Evolutionary conservation across 2,113 vertebrate genomes (phyloP), one percentile per base, ranked within the genome.

Genomic region (Nothocercus julius): DNA sequence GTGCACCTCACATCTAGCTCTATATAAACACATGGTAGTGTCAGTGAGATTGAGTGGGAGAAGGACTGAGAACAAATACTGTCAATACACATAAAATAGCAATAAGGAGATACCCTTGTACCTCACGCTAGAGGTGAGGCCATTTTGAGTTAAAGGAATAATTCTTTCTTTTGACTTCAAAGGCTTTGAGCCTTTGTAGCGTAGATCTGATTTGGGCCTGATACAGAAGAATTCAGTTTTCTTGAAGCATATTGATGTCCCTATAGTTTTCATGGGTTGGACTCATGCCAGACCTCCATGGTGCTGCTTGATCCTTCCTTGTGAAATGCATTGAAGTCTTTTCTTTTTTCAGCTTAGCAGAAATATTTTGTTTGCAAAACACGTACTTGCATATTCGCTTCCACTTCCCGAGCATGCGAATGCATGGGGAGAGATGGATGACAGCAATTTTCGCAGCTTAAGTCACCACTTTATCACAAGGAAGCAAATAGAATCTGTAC

Each of bases 401-500:
- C 78, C 1, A 15, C 87, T 93, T 97, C 80, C 93, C 83, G 82
- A 89, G 96, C 73, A 80, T 83, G 64, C 44, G 88, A 81, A 85
- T 94, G 91, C 88, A 85, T 91, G 85, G 72, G 82, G 87, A 74
- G 97, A 98, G 98, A 98, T 98, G 98, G 97, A 98, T 98, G 97
- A 98, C 79, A 76, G 97, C 98, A 98, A 98, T 98, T 98, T 98
- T 96, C 85, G 7, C 97, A 91, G 96, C 96, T 95, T 92, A 94
- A 97, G 96, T 97, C 97, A 89, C 92, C 93, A 89, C 95, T 98
- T 97, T 96, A 95, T 98, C 97, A 98, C 42, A n/a, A 89, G 88
- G 95, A 96, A 98, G 95, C 92, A 97, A 98, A 97, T 92, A 95
- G 72, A 85, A 94, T 89, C 91, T 94, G 90, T 96, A 77, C n/a